Evolutionary conservation across 2,113 vertebrate genomes (phyloP).

Genomic region (Regulus satrapa): DNA sequence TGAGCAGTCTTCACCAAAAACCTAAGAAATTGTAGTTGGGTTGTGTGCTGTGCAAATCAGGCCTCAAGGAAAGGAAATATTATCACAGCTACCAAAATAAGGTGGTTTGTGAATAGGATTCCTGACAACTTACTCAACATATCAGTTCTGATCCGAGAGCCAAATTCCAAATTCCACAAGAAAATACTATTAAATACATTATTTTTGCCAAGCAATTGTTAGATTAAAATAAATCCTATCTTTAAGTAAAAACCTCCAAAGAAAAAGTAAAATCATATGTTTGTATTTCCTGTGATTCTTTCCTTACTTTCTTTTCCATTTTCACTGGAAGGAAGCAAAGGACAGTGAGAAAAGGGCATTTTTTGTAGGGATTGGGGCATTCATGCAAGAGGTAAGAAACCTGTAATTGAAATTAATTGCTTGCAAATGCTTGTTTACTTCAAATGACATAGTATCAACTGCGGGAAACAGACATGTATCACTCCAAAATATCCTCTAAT

Average conservation of each 20-base stretch:
- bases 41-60: neutral
- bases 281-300: neutral
- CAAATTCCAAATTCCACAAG: neutral
- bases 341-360: neutral
- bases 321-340: neutral
- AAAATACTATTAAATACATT: neutral
- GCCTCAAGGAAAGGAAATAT: conserved; percentile 16
- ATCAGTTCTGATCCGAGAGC: neutral
- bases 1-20: neutral
- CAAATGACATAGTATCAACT: neutral
- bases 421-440: neutral
- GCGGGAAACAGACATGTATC: neutral
- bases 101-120: neutral
- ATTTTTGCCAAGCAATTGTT: neutral
- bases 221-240: neutral
- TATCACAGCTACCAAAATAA: conserved; percentile 49
- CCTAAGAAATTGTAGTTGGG: neutral
- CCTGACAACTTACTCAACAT: neutral
- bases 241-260: neutral
- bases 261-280: neutral
- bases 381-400: neutral
- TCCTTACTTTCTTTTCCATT: neutral
- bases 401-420: neutral
- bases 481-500: neutral
- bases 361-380: neutral